These are phyloP conservation scores for Psettodes erumei DNA, from an alignment of 2,113 vertebrate genomes.

Conservation along the genomic window DNA sequence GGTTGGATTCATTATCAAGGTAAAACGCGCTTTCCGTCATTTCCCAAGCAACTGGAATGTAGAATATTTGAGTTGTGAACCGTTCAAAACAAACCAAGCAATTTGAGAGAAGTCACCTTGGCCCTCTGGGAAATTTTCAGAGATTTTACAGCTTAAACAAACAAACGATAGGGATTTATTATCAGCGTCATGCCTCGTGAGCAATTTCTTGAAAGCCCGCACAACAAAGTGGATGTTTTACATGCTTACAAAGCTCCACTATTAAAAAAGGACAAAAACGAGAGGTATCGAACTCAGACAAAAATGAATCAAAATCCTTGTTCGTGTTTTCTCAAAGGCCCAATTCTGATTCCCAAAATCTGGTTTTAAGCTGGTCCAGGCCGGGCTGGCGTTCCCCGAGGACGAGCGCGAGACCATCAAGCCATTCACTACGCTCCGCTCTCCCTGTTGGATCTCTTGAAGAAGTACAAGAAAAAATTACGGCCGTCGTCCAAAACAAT, in stretches of 20 bases:
- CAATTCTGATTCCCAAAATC: slow-evolving; percentile 32
- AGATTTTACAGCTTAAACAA: neutral
- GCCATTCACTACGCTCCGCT: slow-evolving; percentile 10
- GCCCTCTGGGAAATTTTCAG: neutral
- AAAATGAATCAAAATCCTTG: slow-evolving; percentile 3
- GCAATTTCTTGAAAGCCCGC: neutral
- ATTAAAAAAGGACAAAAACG: neutral
- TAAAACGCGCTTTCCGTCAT: too few relatives aligned
- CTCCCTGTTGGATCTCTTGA: slow-evolving; percentile 27
- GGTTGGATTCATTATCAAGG: too few relatives aligned
- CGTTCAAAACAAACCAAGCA: neutral
- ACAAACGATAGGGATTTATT: neutral
- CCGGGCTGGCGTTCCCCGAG: slow-evolving; percentile 31
- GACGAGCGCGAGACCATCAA: slow-evolving; percentile 26
- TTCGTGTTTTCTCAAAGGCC: slow-evolving; percentile 21
- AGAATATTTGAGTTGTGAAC: neutral
- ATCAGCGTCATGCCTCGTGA: neutral
- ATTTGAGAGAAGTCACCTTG: neutral
- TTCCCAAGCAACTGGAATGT: too few relatives aligned
- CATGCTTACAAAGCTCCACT: neutral
- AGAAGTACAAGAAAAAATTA: slow-evolving; percentile 44
- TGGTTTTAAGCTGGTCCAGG: slow-evolving; percentile 50
- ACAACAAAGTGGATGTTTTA: neutral
- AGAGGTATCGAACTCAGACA: neutral
- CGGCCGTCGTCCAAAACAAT: slow-evolving; percentile 28